Evolutionary conservation across 2,113 vertebrate species (phyloP).

Genomic region (Gymnogyps californianus): DNA sequence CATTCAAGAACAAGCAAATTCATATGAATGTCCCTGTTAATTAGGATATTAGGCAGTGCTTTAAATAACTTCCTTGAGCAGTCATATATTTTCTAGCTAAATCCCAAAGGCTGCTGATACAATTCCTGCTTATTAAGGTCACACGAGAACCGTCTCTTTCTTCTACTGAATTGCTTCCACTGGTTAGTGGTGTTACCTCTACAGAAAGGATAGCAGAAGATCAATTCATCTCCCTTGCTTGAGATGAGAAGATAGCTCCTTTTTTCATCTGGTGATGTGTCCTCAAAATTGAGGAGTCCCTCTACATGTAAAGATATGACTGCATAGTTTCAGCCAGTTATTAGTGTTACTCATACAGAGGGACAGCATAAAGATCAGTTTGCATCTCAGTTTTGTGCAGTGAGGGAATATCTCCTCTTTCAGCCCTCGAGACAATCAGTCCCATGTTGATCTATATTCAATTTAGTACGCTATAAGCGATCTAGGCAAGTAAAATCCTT

Average conservation of each 20-base stretch:
- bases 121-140: constrained; percentile 52
- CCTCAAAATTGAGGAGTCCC: neutral
- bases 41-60: constrained; percentile 63
- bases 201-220: neutral
- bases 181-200: neutral
- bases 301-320: neutral
- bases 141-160: neutral
- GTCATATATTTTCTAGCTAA: constrained; percentile 60
- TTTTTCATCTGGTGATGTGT: neutral
- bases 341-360: neutral
- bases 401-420: neutral
- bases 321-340: constrained; percentile 3
- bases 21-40: constrained; percentile 60
- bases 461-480: neutral
- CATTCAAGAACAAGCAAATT: constrained; percentile 63
- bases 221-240: neutral
- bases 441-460: constrained; percentile 10
- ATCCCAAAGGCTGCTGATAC: constrained; percentile 41
- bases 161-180: constrained; percentile 37
- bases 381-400: neutral
- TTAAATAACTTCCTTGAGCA: constrained; percentile 52
- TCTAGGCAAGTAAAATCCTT: neutral
- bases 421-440: neutral
- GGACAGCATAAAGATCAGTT: neutral
- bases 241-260: neutral